Evolutionary conservation across 2,797 vertebrate species (phyloP).

Genomic region (Hippopotamyrus pictus): DNA sequence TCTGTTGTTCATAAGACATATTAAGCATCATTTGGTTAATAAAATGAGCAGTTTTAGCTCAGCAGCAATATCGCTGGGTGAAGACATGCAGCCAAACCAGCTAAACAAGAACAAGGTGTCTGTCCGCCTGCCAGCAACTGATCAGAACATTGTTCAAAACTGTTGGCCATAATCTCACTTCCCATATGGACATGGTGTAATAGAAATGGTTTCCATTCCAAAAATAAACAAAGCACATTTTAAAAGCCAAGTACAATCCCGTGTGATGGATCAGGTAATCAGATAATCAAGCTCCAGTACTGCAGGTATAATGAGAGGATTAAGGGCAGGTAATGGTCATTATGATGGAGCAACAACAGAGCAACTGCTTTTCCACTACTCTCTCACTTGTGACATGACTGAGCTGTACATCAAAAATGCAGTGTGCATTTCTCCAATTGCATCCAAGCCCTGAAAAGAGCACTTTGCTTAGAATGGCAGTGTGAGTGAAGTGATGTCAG

Average conservation of each 20-base stretch:
- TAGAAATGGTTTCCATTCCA: conserved; percentile 19
- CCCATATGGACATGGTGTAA: conserved; percentile 22
- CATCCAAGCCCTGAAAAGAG: background rate
- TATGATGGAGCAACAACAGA: background rate
- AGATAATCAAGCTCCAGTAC: background rate
- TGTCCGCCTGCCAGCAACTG: conserved; percentile 19
- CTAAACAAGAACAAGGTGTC: conserved; percentile 49
- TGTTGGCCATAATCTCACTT: conserved; percentile 14
- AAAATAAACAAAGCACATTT: conserved; percentile 16
- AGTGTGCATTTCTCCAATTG: background rate
- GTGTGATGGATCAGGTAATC: background rate
- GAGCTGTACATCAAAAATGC: background rate
- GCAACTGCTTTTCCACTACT: background rate
- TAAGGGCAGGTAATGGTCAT: conserved; percentile 11
- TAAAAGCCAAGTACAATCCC: conserved; percentile 10
- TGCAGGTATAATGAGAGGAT: background rate
- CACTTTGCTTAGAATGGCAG: background rate
- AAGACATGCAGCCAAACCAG: conserved; percentile 40
- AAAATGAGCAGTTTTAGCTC: conserved; percentile 46
- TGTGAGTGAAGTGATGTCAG: background rate
- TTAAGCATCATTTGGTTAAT: conserved; percentile 57
- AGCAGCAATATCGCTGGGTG: conserved; percentile 42
- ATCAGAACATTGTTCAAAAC: conserved; percentile 19
- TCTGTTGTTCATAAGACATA: conserved; percentile 57
- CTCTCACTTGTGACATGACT: background rate